Evolutionary conservation across 2,888 invertebrate genomes (phyloP), one percentile per base, ranked within the genome.

Genomic region (Scaptomyza reducta): DNA sequence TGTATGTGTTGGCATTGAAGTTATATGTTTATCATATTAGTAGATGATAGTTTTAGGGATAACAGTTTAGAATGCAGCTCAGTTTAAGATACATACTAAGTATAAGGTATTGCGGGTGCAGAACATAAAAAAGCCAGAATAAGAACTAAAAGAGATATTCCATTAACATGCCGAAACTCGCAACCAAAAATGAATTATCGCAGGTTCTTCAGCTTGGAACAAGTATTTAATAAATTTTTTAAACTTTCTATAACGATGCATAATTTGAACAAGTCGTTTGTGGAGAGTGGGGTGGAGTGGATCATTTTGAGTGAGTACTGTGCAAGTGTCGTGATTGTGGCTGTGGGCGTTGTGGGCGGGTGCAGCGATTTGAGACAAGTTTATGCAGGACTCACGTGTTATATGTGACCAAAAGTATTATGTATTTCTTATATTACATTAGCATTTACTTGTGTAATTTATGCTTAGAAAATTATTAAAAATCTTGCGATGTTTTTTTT

Each of bases 301-400:
- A 64, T 49, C 58, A 35, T 57, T 40, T 38, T 18, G 11, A 41
- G 54, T 51, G 55, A n/a, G 38, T 49, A 47, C 72, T 82, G 82
- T 87, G 85, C 85, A 79, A 33, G 49, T 85, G 79, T 81, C 72
- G 82, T 81, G 81, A 82, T 33, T 77, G 74, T 77, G 77, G 42
- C 45, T 59, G 66, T 75, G 66, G 56, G 57, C 61, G 50, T 61
- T 55, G 67, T 75, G 68, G 58, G 50, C 66, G 74, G 84, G 82
- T 87, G 65, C 69, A 87, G 70, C 83, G 83, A 82, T 78, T 79
- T 70, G 88, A 88, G 80, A 86, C 59, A 85, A 87, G 79, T 85
- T 74, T 65, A 79, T 83, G 82, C 82, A 83, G 88, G 64, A 83
- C 82, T 83, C 82, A 83, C 82, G 82, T 83, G 82, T 83, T 82